These are phyloP conservation scores for Platygyra sinensis DNA, from an alignment of 64 coral and sea anemone species.

Conservation along the genomic window DNA sequence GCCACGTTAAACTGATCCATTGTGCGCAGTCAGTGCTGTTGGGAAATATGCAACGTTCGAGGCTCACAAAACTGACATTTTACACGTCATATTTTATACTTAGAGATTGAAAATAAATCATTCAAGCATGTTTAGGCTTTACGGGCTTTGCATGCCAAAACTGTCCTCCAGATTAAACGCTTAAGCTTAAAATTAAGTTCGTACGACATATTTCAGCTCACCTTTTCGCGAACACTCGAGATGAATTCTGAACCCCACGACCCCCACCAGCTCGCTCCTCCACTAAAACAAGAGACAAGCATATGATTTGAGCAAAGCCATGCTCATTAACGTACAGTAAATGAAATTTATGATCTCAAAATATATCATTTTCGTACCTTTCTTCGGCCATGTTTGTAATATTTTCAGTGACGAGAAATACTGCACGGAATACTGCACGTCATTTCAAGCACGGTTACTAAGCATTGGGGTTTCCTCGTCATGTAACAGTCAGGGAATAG, in stretches of 20 bases:
- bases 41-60: too few species aligned
- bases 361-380: conserved; percentile 47
- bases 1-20: too few species aligned
- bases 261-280: conserved; percentile 86
- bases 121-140: too few species aligned
- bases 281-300: conserved; percentile 52
- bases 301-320: background rate
- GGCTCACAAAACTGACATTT: too few species aligned
- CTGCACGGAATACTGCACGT: background rate
- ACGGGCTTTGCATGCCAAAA: background rate
- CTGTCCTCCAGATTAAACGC: too few species aligned
- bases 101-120: too few species aligned
- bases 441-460: conserved; percentile 3
- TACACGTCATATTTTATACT: too few species aligned
- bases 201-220: background rate
- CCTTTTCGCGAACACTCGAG: conserved; percentile 77
- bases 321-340: background rate
- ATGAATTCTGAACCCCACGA: conserved; percentile 76
- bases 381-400: conserved; percentile 86
- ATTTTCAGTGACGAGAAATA: background rate
- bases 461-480: background rate
- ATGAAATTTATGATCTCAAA: background rate
- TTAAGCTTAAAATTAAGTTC: background rate
- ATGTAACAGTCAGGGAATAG: background rate
- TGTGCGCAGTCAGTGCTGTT: too few species aligned